Evolutionary conservation across 1,140 invertebrate species (phyloP), one percentile per base, ranked within the genome.

Genomic region (Dendrolimus kikuchii): DNA sequence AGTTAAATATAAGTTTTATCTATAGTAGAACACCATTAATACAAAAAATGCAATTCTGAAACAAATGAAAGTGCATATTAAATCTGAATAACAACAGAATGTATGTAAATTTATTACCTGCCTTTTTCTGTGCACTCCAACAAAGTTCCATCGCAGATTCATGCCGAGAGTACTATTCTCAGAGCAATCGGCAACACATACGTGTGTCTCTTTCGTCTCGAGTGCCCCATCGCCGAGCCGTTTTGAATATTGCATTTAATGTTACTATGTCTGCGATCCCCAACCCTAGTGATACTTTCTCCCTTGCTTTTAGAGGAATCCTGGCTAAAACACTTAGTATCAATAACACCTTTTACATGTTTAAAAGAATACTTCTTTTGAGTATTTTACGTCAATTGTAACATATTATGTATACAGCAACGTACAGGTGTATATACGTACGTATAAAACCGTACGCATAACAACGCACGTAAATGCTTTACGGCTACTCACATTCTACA

Each of bases 171-270:
- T 60, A 64, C 61, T 70, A 68, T 74, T 72, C 66, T 72, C 69
- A 59, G 60, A 76, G 72, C 74, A 82, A 80, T 82, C 77, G 80
- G 70, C 73, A 66, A 69, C 67, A 69, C 74, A 73, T 74, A 76
- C 64, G 62, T 73, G 64, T 69, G 72, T 71, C 64, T 70, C 67
- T 49, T 53, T 39, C 48, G 64, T 80, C 73, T 72, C 73, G 46
- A 45, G 74, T 58, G 74, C 53, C 57, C 70, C 68, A 66, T 80
- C 55, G 55, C 63, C 59, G 64, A 65, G 60, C 66, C 66, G 74
- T 68, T 77, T 59, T 82, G 77, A 80, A 83, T 83, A 81, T 83
- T 81, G 69, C 74, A 83, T 83, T 80, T 73, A 73, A 59, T 52
- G 53, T 49, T 55, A 64, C 60, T 68, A 64, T 67, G 68, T 70